phyloP scores from a whole-genome alignment of 2,888 invertebrate genomes.

The Pegoplata infirma region DNA sequence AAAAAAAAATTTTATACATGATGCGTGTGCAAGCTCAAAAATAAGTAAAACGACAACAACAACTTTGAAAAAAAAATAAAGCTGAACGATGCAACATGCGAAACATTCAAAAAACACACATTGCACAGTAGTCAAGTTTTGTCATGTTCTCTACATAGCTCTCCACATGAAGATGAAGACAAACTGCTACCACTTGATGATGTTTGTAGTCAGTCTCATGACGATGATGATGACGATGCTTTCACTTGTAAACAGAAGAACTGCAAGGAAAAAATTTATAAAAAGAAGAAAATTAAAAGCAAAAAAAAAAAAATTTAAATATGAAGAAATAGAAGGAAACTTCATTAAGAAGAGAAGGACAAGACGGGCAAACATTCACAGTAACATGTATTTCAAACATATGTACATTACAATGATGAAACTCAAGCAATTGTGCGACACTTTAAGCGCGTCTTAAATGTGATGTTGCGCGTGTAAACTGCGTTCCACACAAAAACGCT shows the following conservation, averaged over 20 bases:
- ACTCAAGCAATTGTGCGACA: constrained; percentile 58
- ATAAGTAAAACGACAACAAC: constrained; percentile 12
- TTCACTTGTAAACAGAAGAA: constrained; percentile 46
- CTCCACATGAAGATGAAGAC: constrained; percentile 60
- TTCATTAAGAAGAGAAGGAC: constrained; percentile 41
- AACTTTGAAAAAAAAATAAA: too few species aligned
- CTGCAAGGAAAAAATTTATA: neutral
- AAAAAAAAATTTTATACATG: constrained; percentile 19
- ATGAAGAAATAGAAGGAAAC: constrained; percentile 10
- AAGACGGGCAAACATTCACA: constrained; percentile 19
- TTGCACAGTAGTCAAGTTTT: constrained; percentile 63
- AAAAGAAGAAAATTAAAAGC: constrained; percentile 6
- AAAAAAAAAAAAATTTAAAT: constrained; percentile 1
- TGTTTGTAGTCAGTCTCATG: constrained; percentile 29
- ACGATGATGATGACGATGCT: constrained; percentile 45
- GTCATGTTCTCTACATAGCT: constrained; percentile 55
- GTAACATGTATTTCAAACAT: too few species aligned
- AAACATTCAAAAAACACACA: constrained; percentile 54
- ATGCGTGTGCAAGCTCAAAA: constrained; percentile 46
- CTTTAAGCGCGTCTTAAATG: constrained; percentile 60
- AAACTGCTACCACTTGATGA: constrained; percentile 57
- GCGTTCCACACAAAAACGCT: constrained; percentile 65
- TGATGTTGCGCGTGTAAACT: constrained; percentile 65
- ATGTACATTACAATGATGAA: constrained; percentile 16
- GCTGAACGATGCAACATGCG: constrained; percentile 55